Base-by-base conservation (phyloP, 1,140 invertebrate species). In the Coptotermes formosanus region DNA sequence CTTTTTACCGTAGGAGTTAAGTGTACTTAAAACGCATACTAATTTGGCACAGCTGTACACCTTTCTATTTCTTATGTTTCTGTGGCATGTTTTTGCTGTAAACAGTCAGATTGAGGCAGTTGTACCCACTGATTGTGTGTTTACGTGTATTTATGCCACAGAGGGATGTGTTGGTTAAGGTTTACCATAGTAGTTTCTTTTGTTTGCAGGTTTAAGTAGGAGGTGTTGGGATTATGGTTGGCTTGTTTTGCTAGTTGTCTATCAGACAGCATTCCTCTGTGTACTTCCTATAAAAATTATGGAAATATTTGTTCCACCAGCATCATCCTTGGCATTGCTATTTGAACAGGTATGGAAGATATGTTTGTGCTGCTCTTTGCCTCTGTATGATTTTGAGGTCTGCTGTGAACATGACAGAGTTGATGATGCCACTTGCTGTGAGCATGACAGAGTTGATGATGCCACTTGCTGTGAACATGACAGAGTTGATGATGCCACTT, bases 321-420 rank as follows among this genome's bases (percentile, higher is more conserved):
- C 92, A 32, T 93, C 92, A 0, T 92, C 92, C 19, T 89, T 93
- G 14, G 91, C 94, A 11, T 85, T 95, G 69, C 88, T 95, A 8
- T 91, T 93, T 87, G 95, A 95, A 89, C 93, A 94, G 89, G 93
- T 94, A 90, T 3, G 64, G n/a, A 75, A n/a, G n/a, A 75, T 21
- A 55, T 55, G 52, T 55, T 55, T 55, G 3, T 55, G 19, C 52
- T 55, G 19, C 19, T 30, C 25, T n/a, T 0, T 75, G 25, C 0
- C 12, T 55, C 52, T 55, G 52, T 8, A 69, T 69, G 64, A 69
- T 6, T 69, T n/a, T n/a, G n/a, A 69, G 23, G 25, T 69, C 14
- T 69, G 52, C n/a, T n/a, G n/a, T n/a, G 12, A 69, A 69, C 12
- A n/a, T 7, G 25, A n/a, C n/a, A 69, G 3, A 9, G 25, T n/a